Base-by-base conservation (phyloP, 30 jellyfish, hydroid and myxozoan genomes). In the Pelagia noctiluca region DNA sequence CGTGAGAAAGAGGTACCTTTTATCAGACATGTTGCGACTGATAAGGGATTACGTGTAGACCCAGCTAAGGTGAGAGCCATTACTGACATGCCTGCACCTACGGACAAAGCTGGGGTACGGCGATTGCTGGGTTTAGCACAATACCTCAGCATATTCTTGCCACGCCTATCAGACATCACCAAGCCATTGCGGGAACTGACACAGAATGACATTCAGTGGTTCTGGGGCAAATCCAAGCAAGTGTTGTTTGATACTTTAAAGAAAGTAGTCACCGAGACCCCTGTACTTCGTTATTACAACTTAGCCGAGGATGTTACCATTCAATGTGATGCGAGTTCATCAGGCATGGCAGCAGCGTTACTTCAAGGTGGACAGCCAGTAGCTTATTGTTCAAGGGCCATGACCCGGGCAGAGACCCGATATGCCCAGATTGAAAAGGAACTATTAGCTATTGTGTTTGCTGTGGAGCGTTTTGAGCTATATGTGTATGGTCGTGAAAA, bases 31-130 rank as follows among this genome's bases (percentile, higher is more conserved):
- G 46, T 64, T 19, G 24, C 26, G 7, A 12, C 89, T 24, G 36
- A 76, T 35, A 38, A 34, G 35, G 84, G 84, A 47, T 21, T 38
- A 22, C 38, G 37, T 18, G 31, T 35, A 21, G 84, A 72, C 34
- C 80, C 34, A 47, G 37, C 37, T 22, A 76, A 76, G 62, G 62
- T 26, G 30, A 35, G 52, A 76, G 86, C 87, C 23, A 76, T 76
- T 60, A n/a, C 31, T 57, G 87, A 76, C 75, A 52, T 76, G 88
- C 88, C 86, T n/a, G 75, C 63, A 52, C 88, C 88, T 19, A 50
- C 36, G 16, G 62, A 81, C 90, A 70, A 42, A 67, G 72, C 72
- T 60, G 72, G 34, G 54, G 31, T 81, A 35, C 92, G 35, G 61
- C 33, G 92, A 19, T 36, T 81, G 33, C 68, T 70, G 54, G 92